A percentile compares a stretch with the other conserved stretches of the same genome.
Evolutionary conservation across 2,113 vertebrate species (phyloP).

Genomic region (Ginglymostoma cirratum): DNA sequence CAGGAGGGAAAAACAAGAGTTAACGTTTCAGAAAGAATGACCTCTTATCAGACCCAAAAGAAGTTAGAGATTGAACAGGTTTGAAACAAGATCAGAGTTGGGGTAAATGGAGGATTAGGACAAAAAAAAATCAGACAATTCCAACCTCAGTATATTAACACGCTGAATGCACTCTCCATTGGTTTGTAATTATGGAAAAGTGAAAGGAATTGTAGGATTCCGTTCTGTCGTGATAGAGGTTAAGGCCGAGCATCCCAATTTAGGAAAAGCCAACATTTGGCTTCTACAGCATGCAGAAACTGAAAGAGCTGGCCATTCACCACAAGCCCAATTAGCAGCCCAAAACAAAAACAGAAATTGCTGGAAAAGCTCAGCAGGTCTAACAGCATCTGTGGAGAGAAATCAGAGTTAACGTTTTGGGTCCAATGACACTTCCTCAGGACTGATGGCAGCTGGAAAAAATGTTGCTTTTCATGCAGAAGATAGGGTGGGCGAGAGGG

Average conservation of each 20-base stretch:
- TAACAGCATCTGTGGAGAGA: too few relatives aligned
- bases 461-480: too few relatives aligned
- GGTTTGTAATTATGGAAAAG: background rate
- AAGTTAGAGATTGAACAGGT: background rate
- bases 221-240: background rate
- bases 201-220: background rate
- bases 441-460: too few relatives aligned
- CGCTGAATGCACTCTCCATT: background rate
- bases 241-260: background rate
- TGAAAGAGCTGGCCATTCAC: background rate
- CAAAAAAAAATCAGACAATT: background rate
- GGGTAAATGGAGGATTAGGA: background rate
- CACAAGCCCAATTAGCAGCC: background rate
- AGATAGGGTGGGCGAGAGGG: too few relatives aligned
- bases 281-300: background rate
- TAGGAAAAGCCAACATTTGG: background rate
- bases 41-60: background rate
- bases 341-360: too few relatives aligned
- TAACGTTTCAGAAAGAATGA: background rate
- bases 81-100: background rate
- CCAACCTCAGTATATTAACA: background rate
- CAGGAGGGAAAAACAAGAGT: background rate
- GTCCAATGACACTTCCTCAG: too few relatives aligned
- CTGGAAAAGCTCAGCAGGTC: too few relatives aligned
- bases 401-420: too few relatives aligned